Percentiles rank a stretch among this genome's conserved stretches.
These are phyloP conservation scores for Carassius gibelio DNA, from an alignment of 2,113 vertebrate genomes.

Conservation along the genomic window DNA sequence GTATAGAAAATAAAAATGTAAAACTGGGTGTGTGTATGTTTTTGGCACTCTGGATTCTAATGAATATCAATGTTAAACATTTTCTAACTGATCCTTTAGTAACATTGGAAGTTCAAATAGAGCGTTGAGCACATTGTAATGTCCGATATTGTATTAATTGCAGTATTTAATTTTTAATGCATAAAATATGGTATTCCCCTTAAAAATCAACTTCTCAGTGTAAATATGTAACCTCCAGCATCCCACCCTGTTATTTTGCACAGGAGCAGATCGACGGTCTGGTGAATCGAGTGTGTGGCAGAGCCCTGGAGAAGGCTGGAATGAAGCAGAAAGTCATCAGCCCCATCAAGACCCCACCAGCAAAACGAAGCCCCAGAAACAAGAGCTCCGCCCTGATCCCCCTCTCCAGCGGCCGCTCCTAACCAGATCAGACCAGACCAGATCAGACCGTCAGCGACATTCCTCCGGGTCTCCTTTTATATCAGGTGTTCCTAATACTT, in stretches of 20 bases:
- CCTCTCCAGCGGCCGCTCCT: slow-evolving; percentile 77
- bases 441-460: slow-evolving; percentile 68
- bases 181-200: neutral
- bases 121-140: neutral
- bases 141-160: neutral
- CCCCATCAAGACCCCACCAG: slow-evolving; percentile 75
- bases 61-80: neutral
- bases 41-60: neutral
- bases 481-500: slow-evolving; percentile 36
- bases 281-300: slow-evolving; percentile 86
- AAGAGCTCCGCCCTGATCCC: slow-evolving; percentile 81
- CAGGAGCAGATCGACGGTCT: slow-evolving; percentile 88
- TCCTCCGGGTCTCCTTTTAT: slow-evolving; percentile 39
- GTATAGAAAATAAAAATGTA: neutral
- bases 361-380: slow-evolving; percentile 88
- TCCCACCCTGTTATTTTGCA: neutral
- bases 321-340: slow-evolving; percentile 79
- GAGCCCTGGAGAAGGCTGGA: slow-evolving; percentile 76
- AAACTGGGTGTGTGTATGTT: too few relatives aligned
- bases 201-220: neutral
- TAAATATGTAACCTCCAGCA: neutral
- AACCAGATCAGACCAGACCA: slow-evolving; percentile 54
- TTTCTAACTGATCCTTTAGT: neutral
- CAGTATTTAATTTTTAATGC: neutral
- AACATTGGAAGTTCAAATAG: neutral